Percentiles rank a stretch among this genome's conserved stretches.
Evolutionary conservation across 1,140 invertebrate species (phyloP).

Genomic region (Drosophila nasuta): DNA sequence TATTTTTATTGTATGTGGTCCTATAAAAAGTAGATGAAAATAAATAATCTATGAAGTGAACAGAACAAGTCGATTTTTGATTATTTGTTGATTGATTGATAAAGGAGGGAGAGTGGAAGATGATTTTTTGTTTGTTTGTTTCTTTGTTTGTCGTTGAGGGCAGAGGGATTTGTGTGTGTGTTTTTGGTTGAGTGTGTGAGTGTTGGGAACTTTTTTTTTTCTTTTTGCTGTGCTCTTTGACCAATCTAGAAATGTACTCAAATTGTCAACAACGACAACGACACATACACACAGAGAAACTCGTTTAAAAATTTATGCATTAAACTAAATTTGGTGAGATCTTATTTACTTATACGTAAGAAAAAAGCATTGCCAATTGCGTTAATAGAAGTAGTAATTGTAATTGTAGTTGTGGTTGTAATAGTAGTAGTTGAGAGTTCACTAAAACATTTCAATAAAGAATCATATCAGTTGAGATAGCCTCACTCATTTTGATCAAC

Average conservation of each 20-base stretch:
- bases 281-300: constrained; percentile 69
- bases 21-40: constrained; percentile 62
- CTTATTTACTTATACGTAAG: constrained; percentile 23
- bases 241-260: constrained; percentile 57
- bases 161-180: constrained; percentile 3
- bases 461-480: neutral
- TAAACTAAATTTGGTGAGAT: constrained; percentile 42
- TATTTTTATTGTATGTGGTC: constrained; percentile 41
- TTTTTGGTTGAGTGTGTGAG: neutral
- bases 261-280: constrained; percentile 56
- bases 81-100: constrained; percentile 4
- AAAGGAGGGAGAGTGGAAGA: constrained; percentile 22
- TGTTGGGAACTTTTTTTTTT: constrained; percentile 46
- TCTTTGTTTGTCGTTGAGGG: constrained; percentile 1
- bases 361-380: constrained; percentile 52
- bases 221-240: constrained; percentile 47
- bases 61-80: constrained; percentile 25
- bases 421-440: constrained; percentile 31
- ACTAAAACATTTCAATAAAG: constrained; percentile 21
- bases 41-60: constrained; percentile 61
- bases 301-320: constrained; percentile 46
- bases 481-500: constrained; percentile 6
- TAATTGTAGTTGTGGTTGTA: constrained; percentile 19
- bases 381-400: constrained; percentile 16
- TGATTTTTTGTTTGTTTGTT: constrained; percentile 25